Conservation (phyloP, 2,113 vertebrate species). For the Tetrao urogallus region DNA sequence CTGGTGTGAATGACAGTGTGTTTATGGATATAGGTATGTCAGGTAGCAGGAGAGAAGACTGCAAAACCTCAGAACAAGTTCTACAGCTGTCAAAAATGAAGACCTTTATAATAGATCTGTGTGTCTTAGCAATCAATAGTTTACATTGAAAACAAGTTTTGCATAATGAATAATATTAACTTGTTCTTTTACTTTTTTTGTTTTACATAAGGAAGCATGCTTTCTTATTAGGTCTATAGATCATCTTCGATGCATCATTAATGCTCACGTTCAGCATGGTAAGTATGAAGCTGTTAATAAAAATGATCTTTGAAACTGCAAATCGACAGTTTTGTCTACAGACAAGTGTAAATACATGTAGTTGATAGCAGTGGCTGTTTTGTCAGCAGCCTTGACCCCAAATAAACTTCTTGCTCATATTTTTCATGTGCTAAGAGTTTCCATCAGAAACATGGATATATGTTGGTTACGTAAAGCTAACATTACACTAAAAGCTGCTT, state of each 20-base stretch:
- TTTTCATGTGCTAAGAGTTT: not conserved
- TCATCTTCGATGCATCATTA: constrained; percentile 88
- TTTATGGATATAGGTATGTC: accelerated
- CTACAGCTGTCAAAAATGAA: not conserved
- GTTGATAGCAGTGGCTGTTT: not conserved
- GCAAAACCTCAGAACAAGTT: not conserved
- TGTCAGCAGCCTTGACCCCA: not conserved
- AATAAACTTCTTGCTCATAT: not conserved
- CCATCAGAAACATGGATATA: not conserved
- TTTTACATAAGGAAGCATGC: constrained; percentile 84
- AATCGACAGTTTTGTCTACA: not conserved
- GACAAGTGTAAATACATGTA: not conserved
- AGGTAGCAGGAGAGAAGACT: not conserved
- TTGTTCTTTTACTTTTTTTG: constrained; percentile 6
- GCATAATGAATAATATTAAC: not conserved
- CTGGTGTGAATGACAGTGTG: not conserved
- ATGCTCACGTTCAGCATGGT: constrained; percentile 93
- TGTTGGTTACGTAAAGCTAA: not conserved
- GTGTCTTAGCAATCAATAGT: not conserved
- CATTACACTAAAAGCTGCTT: not conserved
- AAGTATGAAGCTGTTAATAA: constrained; percentile 30
- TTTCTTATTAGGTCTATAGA: constrained; percentile 88
- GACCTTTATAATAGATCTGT: not conserved
- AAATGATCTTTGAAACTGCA: not conserved
- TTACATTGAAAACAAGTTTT: not conserved